A percentile compares a stretch with the other conserved stretches of the same genome.
Conservation (phyloP, 2,113 vertebrate genomes). For the Aegypius monachus region DNA sequence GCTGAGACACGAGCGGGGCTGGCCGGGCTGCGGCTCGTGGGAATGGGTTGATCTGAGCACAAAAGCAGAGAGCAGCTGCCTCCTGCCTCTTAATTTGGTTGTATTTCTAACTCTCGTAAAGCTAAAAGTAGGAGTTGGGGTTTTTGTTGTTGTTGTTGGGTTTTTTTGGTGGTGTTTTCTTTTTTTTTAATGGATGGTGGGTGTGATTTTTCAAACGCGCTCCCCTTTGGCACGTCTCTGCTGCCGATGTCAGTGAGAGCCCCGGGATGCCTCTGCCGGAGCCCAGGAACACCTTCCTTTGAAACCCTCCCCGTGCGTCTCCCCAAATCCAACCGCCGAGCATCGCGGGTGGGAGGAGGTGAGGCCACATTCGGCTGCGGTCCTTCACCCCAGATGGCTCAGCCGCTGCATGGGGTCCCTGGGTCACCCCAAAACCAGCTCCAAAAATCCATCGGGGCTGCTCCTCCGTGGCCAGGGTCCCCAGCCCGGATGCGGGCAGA, state of each 20-base stretch:
- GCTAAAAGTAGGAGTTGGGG: not conserved
- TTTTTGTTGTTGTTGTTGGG: not conserved
- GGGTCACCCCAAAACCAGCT: not conserved
- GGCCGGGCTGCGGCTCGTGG: accelerated
- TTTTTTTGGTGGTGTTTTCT: not conserved
- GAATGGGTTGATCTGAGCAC: not conserved
- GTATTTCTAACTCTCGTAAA: not conserved
- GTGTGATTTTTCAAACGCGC: not conserved
- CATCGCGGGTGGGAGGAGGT: not conserved
- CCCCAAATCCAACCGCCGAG: not conserved
- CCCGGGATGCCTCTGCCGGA: not conserved
- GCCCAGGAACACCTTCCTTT: not conserved
- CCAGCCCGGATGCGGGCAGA: not conserved
- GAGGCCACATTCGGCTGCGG: accelerated
- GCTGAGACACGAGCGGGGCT: not conserved
- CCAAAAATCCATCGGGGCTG: not conserved
- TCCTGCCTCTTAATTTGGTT: not conserved
- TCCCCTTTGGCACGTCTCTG: not conserved
- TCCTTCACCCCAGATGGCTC: not conserved
- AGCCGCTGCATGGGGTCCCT: accelerated
- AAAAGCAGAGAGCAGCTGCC: not conserved
- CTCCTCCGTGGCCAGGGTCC: accelerated
- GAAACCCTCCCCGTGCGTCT: not conserved
- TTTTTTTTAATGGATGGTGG: not conserved
- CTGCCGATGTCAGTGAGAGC: not conserved